phyloP scores from a whole-genome alignment of 1,140 invertebrate species.

The Spodoptera frugiperda region DNA sequence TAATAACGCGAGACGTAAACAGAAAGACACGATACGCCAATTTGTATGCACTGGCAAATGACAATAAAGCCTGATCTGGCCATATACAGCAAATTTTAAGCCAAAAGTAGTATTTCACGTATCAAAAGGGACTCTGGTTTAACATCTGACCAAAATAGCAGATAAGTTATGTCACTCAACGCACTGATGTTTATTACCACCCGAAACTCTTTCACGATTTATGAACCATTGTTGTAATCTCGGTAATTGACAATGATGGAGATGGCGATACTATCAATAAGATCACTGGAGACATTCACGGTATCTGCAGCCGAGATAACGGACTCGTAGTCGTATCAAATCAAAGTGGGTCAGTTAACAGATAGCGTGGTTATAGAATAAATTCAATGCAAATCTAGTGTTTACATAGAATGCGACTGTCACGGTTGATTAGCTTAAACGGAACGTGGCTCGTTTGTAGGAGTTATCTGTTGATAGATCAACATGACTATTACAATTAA shows the following conservation, averaged over 20 bases:
- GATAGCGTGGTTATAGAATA: conserved; percentile 30
- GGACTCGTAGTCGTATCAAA: conserved; percentile 31
- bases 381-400: conserved; percentile 39
- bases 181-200: conserved; percentile 53
- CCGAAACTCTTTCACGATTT: conserved; percentile 53
- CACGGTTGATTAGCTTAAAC: conserved; percentile 38
- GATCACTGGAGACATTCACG: conserved; percentile 1
- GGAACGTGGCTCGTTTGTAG: conserved; percentile 30
- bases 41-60: conserved; percentile 59
- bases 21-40: conserved; percentile 56
- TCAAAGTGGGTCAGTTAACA: conserved; percentile 26
- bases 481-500: conserved; percentile 31
- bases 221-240: conserved; percentile 58
- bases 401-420: conserved; percentile 39
- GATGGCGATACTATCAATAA: conserved; percentile 35
- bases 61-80: conserved; percentile 56
- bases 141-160: conserved; percentile 51
- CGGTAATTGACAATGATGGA: conserved; percentile 49
- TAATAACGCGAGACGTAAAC: conserved; percentile 54
- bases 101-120: conserved; percentile 57
- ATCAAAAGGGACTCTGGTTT: conserved; percentile 49
- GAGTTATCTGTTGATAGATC: conserved; percentile 42
- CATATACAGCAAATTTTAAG: conserved; percentile 52
- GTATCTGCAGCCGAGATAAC: conserved; percentile 16
- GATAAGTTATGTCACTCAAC: conserved; percentile 50